Conservation (phyloP, 2,888 invertebrate genomes). For the Octodonta nipae region DNA sequence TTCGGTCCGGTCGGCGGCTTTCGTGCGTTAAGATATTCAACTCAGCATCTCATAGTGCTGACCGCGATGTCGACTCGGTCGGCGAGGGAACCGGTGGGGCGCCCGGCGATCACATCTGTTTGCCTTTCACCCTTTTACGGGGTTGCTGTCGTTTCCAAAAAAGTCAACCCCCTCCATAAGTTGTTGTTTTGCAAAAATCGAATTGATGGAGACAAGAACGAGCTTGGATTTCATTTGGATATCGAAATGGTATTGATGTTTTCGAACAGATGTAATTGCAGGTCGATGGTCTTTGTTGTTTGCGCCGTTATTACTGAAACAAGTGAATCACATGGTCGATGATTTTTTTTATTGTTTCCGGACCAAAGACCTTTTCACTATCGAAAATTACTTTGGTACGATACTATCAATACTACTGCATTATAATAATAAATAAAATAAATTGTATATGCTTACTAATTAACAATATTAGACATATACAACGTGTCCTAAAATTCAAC, state of each 20-base stretch:
- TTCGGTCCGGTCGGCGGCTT: constrained; percentile 18
- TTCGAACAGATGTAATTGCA: constrained; percentile 4
- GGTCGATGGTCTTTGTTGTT: constrained; percentile 22
- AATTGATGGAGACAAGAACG: not conserved
- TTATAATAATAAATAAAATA: too few species aligned
- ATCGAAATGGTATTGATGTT: too few species aligned
- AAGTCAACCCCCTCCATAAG: too few species aligned
- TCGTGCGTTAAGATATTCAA: constrained; percentile 22
- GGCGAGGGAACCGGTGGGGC: constrained; percentile 22
- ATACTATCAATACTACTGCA: too few species aligned
- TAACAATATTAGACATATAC: too few species aligned
- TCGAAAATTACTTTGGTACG: too few species aligned
- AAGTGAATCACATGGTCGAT: too few species aligned
- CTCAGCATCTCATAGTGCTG: constrained; percentile 17
- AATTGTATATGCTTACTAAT: too few species aligned
- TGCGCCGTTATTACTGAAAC: constrained; percentile 14
- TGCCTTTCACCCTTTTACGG: constrained; percentile 27
- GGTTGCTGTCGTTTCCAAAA: constrained; percentile 16
- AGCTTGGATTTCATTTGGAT: too few species aligned
- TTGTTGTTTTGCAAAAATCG: not conserved
- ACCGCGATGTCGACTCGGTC: constrained; percentile 16
- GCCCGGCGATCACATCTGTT: constrained; percentile 30
- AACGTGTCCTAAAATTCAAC: too few species aligned
- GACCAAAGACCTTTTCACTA: too few species aligned
- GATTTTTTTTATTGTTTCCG: too few species aligned